Conservation (phyloP, 1,140 invertebrate genomes). For the Mactra quadrangularis region DNA sequence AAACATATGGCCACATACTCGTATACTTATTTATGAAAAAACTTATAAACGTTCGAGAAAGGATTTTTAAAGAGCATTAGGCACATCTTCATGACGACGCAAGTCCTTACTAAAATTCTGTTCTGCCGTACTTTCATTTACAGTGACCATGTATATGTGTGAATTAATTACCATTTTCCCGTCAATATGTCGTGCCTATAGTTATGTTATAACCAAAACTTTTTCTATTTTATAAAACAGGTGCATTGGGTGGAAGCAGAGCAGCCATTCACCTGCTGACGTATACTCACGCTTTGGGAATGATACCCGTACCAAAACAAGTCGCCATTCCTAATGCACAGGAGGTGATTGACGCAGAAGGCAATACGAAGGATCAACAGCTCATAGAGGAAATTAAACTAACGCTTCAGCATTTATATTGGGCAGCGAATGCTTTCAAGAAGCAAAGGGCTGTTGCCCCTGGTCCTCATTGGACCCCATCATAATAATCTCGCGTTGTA, state of each 20-base stretch:
- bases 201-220: no score
- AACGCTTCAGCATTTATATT: slow-evolving; percentile 1
- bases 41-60: no score
- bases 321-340: slow-evolving; percentile 7
- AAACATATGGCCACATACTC: no score
- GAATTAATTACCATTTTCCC: no score
- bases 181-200: no score
- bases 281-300: slow-evolving; percentile 4
- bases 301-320: slow-evolving; percentile 27
- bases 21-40: no score
- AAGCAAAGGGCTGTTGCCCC: neutral
- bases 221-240: no score
- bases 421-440: slow-evolving; percentile 13
- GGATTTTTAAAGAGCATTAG: no score
- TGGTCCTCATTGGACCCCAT: slow-evolving; percentile 8
- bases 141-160: no score
- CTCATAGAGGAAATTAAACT: slow-evolving; percentile 6
- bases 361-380: neutral
- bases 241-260: neutral
- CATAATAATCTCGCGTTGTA: neutral
- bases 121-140: no score
- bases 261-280: slow-evolving; percentile 1
- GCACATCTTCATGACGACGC: no score
- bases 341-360: slow-evolving; percentile 7
- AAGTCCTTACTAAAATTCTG: no score